Evolutionary conservation across 2,113 vertebrate species (phyloP), one percentile per base, ranked within the genome.

Genomic region (Lepisosteus oculatus): DNA sequence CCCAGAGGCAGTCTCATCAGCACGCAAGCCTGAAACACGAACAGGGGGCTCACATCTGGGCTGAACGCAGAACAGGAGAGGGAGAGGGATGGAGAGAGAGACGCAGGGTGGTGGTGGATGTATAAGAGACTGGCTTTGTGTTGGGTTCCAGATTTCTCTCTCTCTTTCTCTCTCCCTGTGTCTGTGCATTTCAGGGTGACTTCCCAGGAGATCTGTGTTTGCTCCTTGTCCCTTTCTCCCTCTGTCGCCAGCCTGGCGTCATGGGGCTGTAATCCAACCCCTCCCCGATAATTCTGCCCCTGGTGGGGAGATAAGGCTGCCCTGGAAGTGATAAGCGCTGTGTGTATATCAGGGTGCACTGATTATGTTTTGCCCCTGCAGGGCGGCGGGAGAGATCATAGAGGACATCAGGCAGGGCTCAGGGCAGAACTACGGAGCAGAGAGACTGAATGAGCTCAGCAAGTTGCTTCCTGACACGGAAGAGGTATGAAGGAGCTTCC

Each of bases 401-500:
- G 85, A 90, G 75, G 91, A 93, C 69, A 85, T 93, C 78, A 84
- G 78, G 64, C 86, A 77, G 7, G 90, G 90, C n/a, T 71, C 71
- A 2, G 88, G 88, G 11, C 85, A 83, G 57, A 85, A 85, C 41
- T 92, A 90, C 0, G 91, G 89, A 68, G 87, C 89, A 0, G 91
- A 93, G 78, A 92, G 89, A 77, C 85, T 93, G 45, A 8, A 83
- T 3, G 91, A 93, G 69, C 90, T 93, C 73, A 87, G 83, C 81
- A 93, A 92, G 79, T 78, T 93, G 56, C 84, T 93, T 69, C 90
- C 91, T 70, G 90, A 93, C 77, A 79, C 42, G 0, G 90, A 93
- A 61, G 91, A 93, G 91, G 91, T 91, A 85, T 2, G 59, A 61
- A 6, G 47, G 47, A 1, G 5, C 83, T 71, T 68, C 43, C 43